Conservation (phyloP, 2,888 invertebrate genomes). For the Cyclophora punctaria region DNA sequence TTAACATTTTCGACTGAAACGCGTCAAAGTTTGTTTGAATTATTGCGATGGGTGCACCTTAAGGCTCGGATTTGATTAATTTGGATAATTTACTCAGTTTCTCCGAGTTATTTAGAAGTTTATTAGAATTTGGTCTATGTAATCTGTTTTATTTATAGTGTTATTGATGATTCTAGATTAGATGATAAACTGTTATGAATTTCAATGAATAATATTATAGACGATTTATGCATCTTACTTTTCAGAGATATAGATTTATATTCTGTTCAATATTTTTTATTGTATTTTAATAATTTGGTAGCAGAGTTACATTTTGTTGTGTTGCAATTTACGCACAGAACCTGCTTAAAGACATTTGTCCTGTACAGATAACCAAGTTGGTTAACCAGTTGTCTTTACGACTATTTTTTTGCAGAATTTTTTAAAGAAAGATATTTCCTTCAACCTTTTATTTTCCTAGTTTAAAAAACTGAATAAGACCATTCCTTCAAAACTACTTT, state of each 20-base stretch:
- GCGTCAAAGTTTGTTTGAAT: background rate
- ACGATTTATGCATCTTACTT: too few species aligned
- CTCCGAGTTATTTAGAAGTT: background rate
- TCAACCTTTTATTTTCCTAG: background rate
- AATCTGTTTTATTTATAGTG: background rate
- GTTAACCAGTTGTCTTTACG: too few species aligned
- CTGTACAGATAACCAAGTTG: too few species aligned
- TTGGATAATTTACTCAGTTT: background rate
- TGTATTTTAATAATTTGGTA: too few species aligned
- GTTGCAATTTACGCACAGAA: too few species aligned
- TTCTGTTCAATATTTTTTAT: too few species aligned
- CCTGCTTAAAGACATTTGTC: too few species aligned
- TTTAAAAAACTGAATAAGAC: too few species aligned
- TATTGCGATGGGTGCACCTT: background rate
- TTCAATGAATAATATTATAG: too few species aligned
- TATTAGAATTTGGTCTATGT: too few species aligned
- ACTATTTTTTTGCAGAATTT: background rate
- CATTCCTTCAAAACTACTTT: background rate
- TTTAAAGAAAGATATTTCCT: background rate
- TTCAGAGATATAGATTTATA: too few species aligned
- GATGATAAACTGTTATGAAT: background rate
- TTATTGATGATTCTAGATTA: background rate
- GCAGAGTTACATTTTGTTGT: too few species aligned
- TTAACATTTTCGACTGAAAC: conserved; percentile 1
- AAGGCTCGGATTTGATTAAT: background rate